Base-by-base conservation (phyloP, 35 echinoderm and acorn worm genomes). In the Patiria miniata region DNA sequence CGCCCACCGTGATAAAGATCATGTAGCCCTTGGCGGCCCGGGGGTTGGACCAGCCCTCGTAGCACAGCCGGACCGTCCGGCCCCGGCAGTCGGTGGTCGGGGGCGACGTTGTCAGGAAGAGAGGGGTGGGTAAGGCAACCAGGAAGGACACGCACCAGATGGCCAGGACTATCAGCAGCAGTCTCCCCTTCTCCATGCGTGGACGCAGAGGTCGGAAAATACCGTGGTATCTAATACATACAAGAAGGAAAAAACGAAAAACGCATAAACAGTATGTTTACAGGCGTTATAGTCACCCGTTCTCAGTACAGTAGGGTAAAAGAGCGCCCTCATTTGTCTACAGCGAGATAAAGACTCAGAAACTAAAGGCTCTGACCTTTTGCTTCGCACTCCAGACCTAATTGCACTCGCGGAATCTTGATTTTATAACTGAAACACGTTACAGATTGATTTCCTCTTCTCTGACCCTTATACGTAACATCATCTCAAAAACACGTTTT, bases 161-260 rank as follows among this genome's bases (percentile, higher is more conserved):
- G 0, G 73, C 23, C 15, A 92, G 34, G 32, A 94, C 77, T 5
- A 99, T 99, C 0, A 86, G 8, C 9, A 85, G 52, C 73, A 99
- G 61, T 17, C 89, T 88, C 17, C 79, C 82, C 59, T 99, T 99
- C 57, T 91, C 81, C 92, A 99, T 94, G 19, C 96, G 86, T 52
- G 96, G 96, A 68, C 90, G 86, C 6, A 99, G 87, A 39, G 96
- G 96, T 54, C 91, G 90, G 51, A 99, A 99, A 36, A 99, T 99
- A 68, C 92, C 96, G 85, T 94, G 83, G 78, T 99, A 99, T 58
- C 96, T 99, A 81, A 32, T 77, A 78, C 12, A 84, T 52, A 53
- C 54, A n/a, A n/a, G n/a, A n/a, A n/a, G 42, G 12, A 47, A 47
- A 47, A 47, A 6, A 47, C 4, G 42, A 47, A 47, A 47, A 47